Conservation (phyloP, 2,113 vertebrate species). For the Rhinichthys klamathensis region DNA sequence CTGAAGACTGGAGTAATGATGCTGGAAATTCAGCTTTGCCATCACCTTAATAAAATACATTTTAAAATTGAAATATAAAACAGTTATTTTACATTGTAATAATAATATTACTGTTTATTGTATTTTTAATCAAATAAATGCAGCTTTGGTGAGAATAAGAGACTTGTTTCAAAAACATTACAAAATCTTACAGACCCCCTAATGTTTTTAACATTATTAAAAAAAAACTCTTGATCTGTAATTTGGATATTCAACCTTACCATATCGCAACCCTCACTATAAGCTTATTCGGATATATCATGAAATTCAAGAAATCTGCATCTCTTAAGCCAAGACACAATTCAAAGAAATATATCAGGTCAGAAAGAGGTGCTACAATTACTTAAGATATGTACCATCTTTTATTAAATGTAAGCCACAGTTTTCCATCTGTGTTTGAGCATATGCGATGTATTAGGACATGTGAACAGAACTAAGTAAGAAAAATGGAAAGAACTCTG, state of each 20-base stretch:
- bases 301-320: neutral
- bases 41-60: no score
- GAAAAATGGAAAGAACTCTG: constrained; percentile 40
- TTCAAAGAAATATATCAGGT: neutral
- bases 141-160: neutral
- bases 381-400: neutral
- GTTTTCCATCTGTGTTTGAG: constrained; percentile 10
- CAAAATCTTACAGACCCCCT: neutral
- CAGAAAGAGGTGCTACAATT: neutral
- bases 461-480: constrained; percentile 30
- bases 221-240: neutral
- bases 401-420: neutral
- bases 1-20: neutral
- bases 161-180: neutral
- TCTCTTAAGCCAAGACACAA: neutral
- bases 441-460: constrained; percentile 20
- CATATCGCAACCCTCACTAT: no score
- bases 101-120: neutral
- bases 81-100: neutral
- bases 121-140: neutral
- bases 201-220: neutral
- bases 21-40: neutral
- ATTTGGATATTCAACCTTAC: neutral
- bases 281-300: neutral
- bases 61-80: neutral